A percentile compares a stretch with the other conserved stretches of the same genome.
These are phyloP conservation scores for Scylla paramamosain DNA, from an alignment of 1,140 invertebrate genomes.

Conservation along the genomic window DNA sequence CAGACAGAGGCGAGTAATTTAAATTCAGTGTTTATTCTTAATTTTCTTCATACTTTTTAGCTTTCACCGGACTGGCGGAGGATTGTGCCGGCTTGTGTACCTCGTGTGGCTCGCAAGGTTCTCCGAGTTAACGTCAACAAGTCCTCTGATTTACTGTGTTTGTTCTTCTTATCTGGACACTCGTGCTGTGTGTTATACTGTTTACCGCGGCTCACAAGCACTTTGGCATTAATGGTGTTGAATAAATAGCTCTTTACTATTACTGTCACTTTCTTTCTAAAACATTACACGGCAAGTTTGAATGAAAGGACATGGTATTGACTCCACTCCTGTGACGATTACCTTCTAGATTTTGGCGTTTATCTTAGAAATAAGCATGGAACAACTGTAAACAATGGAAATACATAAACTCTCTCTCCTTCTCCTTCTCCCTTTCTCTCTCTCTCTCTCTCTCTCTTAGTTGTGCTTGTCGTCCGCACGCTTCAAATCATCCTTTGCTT, in stretches of 20 bases:
- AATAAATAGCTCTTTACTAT: too few species aligned
- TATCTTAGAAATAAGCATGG: too few species aligned
- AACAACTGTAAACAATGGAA: too few species aligned
- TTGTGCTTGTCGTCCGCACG: background rate
- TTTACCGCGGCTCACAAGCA: too few species aligned
- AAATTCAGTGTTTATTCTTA: background rate
- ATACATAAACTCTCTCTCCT: background rate
- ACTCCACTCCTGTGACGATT: too few species aligned
- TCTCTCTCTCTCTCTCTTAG: slow-evolving; percentile 15
- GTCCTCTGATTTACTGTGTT: background rate
- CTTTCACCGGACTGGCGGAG: background rate
- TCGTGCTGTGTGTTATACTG: too few species aligned
- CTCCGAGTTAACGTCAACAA: background rate
- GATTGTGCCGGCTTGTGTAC: too few species aligned
- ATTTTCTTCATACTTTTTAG: background rate
- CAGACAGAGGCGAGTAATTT: background rate
- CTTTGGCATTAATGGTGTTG: too few species aligned
- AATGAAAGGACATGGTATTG: too few species aligned
- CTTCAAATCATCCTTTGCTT: background rate
- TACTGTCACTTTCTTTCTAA: too few species aligned
- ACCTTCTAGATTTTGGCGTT: too few species aligned
- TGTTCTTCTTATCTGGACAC: background rate
- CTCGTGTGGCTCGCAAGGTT: background rate
- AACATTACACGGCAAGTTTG: too few species aligned
- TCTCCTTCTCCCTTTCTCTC: background rate